Percentiles rank a stretch among this genome's conserved stretches.
Conservation (phyloP, 2,888 invertebrate species). For the Omphaloscelis lunosa region DNA sequence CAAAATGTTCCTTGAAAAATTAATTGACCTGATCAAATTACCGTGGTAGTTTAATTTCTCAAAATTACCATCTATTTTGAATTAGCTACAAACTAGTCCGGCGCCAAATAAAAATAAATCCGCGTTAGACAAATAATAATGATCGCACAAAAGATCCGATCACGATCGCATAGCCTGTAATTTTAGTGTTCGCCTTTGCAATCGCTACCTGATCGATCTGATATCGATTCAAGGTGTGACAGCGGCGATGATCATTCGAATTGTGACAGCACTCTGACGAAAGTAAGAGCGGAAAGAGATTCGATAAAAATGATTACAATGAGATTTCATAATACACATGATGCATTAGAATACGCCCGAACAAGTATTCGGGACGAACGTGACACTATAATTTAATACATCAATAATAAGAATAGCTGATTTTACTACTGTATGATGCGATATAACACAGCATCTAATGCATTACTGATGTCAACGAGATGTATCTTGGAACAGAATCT, state of each 20-base stretch:
- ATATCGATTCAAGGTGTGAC: conserved; percentile 81
- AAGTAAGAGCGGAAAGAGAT: conserved; percentile 81
- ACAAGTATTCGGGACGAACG: conserved; percentile 78
- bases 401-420: conserved; percentile 69
- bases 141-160: conserved; percentile 70
- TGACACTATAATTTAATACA: conserved; percentile 80
- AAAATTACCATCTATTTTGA: conserved; percentile 54
- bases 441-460: conserved; percentile 47
- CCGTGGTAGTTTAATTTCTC: conserved; percentile 26
- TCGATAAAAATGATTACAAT: conserved; percentile 80
- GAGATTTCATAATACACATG: conserved; percentile 77
- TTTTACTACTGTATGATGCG: conserved; percentile 47
- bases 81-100: conserved; percentile 40
- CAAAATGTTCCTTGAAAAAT: conserved; percentile 30
- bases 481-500: conserved; percentile 30
- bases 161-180: conserved; percentile 66
- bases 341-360: conserved; percentile 75
- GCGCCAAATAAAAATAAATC: conserved; percentile 63
- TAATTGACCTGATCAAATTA: conserved; percentile 38
- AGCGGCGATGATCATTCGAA: conserved; percentile 76
- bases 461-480: conserved; percentile 49
- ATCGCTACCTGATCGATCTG: conserved; percentile 77
- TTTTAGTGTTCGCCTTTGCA: conserved; percentile 71
- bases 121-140: conserved; percentile 69
- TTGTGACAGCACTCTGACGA: conserved; percentile 79